phyloP scores from a whole-genome alignment of 2,797 vertebrate species.

The Phoxinus dragarum region DNA sequence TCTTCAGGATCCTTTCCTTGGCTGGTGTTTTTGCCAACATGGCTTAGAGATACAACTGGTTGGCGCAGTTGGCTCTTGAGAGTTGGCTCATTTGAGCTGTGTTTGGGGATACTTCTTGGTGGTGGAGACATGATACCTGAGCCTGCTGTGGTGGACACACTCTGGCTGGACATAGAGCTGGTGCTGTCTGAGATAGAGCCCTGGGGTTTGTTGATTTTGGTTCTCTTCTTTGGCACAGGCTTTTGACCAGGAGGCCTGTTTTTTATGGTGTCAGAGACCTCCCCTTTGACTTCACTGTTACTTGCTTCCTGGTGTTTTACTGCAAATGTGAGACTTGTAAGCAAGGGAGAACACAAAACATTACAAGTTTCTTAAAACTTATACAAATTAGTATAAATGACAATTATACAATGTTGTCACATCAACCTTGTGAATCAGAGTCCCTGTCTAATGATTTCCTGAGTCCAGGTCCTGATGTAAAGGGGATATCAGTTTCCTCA shows the following conservation, averaged over 20 bases:
- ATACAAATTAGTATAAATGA: neutral
- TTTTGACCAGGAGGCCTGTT: conserved; percentile 67
- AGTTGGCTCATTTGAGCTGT: conserved; percentile 81
- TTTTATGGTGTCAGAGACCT: conserved; percentile 65
- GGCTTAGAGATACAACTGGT: conserved; percentile 45
- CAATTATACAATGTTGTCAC: neutral
- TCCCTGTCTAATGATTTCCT: conserved; percentile 61
- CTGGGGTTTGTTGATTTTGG: conserved; percentile 74
- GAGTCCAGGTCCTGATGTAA: conserved; percentile 35
- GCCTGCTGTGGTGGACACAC: conserved; percentile 58
- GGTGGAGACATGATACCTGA: conserved; percentile 63
- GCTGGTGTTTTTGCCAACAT: conserved; percentile 66
- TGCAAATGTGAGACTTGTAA: conserved; percentile 31
- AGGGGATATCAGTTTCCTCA: conserved; percentile 60
- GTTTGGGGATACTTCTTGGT: conserved; percentile 81
- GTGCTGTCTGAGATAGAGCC: conserved; percentile 68
- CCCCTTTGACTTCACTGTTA: conserved; percentile 65
- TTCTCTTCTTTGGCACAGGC: conserved; percentile 91
- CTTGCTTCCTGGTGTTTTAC: conserved; percentile 65
- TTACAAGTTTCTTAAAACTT: neutral
- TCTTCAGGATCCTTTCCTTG: conserved; percentile 73
- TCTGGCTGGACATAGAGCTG: conserved; percentile 68
- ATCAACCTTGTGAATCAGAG: conserved; percentile 46
- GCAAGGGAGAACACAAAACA: conserved; percentile 6
- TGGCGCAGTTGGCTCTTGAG: conserved; percentile 49